phyloP scores from a whole-genome alignment of 2,888 invertebrate genomes.

The Chloromyia formosa region DNA sequence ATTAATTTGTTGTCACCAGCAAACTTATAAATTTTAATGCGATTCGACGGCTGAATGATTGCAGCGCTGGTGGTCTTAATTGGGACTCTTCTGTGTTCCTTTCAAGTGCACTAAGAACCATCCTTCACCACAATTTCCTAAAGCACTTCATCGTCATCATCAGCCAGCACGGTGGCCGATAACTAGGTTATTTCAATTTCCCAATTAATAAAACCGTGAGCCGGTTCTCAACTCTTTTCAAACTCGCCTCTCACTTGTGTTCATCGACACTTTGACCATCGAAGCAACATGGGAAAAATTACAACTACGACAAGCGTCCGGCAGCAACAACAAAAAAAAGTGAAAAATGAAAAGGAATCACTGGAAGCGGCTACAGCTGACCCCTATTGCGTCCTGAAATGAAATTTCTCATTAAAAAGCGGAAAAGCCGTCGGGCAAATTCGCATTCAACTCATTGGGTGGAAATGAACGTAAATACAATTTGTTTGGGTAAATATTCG shows the following conservation, averaged over 20 bases:
- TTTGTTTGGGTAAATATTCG: slow-evolving; percentile 44
- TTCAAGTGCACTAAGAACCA: too few relatives aligned
- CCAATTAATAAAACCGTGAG: not conserved
- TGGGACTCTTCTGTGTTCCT: not conserved
- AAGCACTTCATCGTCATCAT: too few relatives aligned
- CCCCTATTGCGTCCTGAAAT: not conserved
- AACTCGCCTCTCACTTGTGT: not conserved
- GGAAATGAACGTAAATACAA: slow-evolving; percentile 43
- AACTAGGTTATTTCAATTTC: slow-evolving; percentile 9
- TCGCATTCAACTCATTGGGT: slow-evolving; percentile 41
- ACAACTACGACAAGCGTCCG: too few relatives aligned
- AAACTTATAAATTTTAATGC: slow-evolving; percentile 56
- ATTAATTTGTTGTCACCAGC: slow-evolving; percentile 63
- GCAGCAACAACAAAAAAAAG: too few relatives aligned
- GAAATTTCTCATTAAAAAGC: slow-evolving; percentile 35
- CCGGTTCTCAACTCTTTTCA: not conserved
- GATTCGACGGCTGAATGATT: slow-evolving; percentile 15
- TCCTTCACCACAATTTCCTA: too few relatives aligned
- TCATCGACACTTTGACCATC: not conserved
- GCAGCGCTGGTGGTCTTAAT: slow-evolving; percentile 47
- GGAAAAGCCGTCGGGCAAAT: slow-evolving; percentile 39
- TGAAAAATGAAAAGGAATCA: too few relatives aligned
- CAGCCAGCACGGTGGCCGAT: too few relatives aligned
- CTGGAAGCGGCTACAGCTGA: not conserved
- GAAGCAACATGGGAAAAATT: not conserved